A percentile compares a stretch with the other conserved stretches of the same genome.
Evolutionary conservation across 2,797 vertebrate species (phyloP).

Genomic region (Xenopus petersii): DNA sequence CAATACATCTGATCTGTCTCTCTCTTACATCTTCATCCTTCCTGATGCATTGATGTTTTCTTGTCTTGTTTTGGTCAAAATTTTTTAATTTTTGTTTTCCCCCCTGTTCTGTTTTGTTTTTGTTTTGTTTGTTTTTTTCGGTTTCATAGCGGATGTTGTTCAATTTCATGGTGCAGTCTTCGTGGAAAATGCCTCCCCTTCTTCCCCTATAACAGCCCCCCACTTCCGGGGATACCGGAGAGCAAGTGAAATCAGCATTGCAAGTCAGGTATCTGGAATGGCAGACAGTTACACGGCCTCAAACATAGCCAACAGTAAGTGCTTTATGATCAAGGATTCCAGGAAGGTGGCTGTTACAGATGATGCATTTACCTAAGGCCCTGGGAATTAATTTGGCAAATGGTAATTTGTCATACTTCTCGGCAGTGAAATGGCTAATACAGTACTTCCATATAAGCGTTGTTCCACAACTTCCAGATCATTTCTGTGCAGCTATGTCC

Average conservation of each 20-base stretch:
- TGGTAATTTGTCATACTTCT: too few species aligned
- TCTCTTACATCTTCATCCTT: constrained; percentile 51
- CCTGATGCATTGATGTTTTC: constrained; percentile 51
- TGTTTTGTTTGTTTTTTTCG: constrained; percentile 61
- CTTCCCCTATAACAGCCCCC: constrained; percentile 82
- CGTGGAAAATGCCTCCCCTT: constrained; percentile 86
- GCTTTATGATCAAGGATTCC: constrained; percentile 45
- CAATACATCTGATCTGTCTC: constrained; percentile 31
- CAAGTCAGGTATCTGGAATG: constrained; percentile 96
- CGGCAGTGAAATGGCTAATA: too few species aligned
- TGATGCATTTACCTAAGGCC: too few species aligned
- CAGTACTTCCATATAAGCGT: too few species aligned
- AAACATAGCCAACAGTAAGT: constrained; percentile 97
- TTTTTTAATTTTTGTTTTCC: constrained; percentile 54
- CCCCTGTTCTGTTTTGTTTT: constrained; percentile 63
- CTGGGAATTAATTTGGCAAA: too few species aligned
- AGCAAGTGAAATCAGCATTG: constrained; percentile 95
- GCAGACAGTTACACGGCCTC: constrained; percentile 93
- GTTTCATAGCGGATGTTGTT: constrained; percentile 90
- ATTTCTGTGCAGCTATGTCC: too few species aligned
- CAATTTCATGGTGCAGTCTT: constrained; percentile 93
- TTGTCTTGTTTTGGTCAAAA: constrained; percentile 61
- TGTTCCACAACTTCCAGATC: too few species aligned
- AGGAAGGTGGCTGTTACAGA: background rate
- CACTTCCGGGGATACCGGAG: constrained; percentile 85